These are phyloP conservation scores for Noctua janthe DNA, from an alignment of 2,888 invertebrate species.

Conservation along the genomic window DNA sequence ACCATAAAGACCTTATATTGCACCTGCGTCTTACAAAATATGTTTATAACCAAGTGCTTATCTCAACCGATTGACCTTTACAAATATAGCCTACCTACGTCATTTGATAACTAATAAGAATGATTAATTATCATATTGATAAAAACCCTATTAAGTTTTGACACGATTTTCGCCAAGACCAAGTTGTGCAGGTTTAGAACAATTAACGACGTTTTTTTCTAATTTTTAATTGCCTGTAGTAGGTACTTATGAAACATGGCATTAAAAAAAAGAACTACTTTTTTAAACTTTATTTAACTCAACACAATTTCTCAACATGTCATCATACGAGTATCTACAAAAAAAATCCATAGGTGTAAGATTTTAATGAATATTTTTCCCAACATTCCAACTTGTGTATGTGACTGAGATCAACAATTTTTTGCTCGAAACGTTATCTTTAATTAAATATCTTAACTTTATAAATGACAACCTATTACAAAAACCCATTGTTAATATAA, in stretches of 20 bases:
- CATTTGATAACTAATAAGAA: background rate
- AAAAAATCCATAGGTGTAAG: background rate
- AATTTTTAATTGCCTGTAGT: background rate
- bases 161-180: background rate
- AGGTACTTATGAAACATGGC: background rate
- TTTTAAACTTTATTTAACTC: background rate
- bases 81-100: slow-evolving; percentile 12
- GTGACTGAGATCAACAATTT: slow-evolving; percentile 19
- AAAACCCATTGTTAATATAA: slow-evolving; percentile 15
- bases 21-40: background rate
- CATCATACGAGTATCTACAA: background rate
- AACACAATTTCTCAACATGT: no score
- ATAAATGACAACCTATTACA: slow-evolving; percentile 1
- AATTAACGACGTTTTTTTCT: no score
- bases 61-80: slow-evolving; percentile 33
- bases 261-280: background rate
- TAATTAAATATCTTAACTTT: slow-evolving; percentile 27
- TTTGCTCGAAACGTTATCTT: slow-evolving; percentile 16
- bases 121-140: background rate
- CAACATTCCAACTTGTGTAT: slow-evolving; percentile 14
- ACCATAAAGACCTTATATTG: background rate
- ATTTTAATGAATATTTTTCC: background rate
- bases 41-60: slow-evolving; percentile 31
- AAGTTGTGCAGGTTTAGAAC: background rate
- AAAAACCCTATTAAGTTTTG: background rate